Conservation (phyloP, 35 echinoderm and acorn worm species). For the Acanthaster planci region DNA sequence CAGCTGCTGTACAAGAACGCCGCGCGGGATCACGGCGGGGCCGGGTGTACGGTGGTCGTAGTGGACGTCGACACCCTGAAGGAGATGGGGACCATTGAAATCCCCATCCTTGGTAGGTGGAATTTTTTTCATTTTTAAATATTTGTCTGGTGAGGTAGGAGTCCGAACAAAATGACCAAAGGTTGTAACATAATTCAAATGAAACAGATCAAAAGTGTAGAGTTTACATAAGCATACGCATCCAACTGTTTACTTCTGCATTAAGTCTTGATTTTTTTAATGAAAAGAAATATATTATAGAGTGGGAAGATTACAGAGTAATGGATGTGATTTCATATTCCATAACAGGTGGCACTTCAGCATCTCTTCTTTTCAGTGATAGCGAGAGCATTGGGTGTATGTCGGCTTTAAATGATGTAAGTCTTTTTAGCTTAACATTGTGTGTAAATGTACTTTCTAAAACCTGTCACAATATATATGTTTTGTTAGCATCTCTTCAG, state of each 20-base stretch:
- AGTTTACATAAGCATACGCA: too few species aligned
- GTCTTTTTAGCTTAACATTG: neutral
- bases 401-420: slow-evolving; percentile 60
- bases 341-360: neutral
- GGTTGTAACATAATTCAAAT: too few species aligned
- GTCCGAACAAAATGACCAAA: neutral
- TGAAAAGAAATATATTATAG: too few species aligned
- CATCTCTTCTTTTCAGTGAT: slow-evolving; percentile 76
- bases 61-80: slow-evolving; percentile 25
- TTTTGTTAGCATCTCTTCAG: too few species aligned
- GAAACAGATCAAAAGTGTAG: too few species aligned
- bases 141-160: neutral
- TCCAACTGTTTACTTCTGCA: too few species aligned
- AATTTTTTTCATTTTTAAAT: neutral
- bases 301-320: too few species aligned
- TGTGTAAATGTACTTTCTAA: neutral
- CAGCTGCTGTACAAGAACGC: slow-evolving; percentile 57
- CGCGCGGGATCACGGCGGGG: neutral
- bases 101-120: slow-evolving; percentile 35
- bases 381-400: slow-evolving; percentile 61
- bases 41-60: neutral
- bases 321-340: neutral
- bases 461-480: too few species aligned
- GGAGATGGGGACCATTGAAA: slow-evolving; percentile 37
- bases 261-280: too few species aligned